Base-by-base conservation (phyloP, 2,888 invertebrate genomes). In the Sicus ferrugineus region DNA sequence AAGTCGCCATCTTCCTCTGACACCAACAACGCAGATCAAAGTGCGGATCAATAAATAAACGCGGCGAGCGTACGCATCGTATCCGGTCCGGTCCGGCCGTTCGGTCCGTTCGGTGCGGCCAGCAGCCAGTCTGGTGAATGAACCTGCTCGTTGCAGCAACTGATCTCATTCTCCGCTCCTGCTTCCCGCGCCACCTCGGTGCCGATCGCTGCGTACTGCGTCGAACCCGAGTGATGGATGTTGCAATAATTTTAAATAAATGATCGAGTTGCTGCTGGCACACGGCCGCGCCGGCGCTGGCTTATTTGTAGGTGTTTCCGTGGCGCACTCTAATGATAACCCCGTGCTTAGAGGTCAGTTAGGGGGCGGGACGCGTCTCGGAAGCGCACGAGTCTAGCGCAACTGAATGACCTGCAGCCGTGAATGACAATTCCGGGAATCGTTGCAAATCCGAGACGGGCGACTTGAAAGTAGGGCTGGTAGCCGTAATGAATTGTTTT, bases 211-310 rank as follows among this genome's bases (percentile, higher is more conserved):
- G 31, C 23, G 50, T 50, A 31, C 64, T 50, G 64, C 64, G 64
- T 50, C 64, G n/a, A 42, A 26, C 34, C 21, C 58, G 58, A 67
- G 59, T 59, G 67, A 67, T 67, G 26, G 67, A 67, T 67, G 59
- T 67, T 67, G 67, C 67, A 67, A 67, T 67, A 67, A 59, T 67
- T 67, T 59, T 48, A 48, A 67, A 59, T 67, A 67, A 67, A 67
- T 67, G 67, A 59, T 58, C 59, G 58, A 21, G 48, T 31, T 48
- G 48, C 21, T 50, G 34, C 19, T 21, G 59, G 31, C 34, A 4
- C 56, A 26, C 56, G 56, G 3, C 46, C 7, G 9, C 58, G 59
- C 11, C 21, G 11, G 59, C 38, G 59, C 14, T 23, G 19, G n/a
- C 19, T 38, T 31, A 34, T 64, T 64, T 52, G 64, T 64, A 64